A percentile compares a stretch with the other conserved stretches of the same genome.
These are phyloP conservation scores for Argentina silus DNA, from an alignment of 2,797 vertebrate species.

Conservation along the genomic window DNA sequence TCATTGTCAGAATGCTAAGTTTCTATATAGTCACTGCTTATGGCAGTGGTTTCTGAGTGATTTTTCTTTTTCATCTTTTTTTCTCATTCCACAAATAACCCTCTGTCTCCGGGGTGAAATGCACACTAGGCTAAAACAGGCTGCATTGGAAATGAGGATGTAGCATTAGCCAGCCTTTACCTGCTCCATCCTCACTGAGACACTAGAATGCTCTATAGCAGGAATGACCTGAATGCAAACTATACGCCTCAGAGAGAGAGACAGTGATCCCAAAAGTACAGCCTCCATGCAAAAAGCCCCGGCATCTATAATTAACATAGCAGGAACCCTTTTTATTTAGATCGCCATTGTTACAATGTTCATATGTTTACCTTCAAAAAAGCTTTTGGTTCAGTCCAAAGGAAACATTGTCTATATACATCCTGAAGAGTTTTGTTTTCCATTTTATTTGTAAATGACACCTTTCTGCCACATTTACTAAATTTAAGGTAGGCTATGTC, in stretches of 20 bases:
- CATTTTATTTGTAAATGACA: background rate
- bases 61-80: background rate
- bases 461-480: background rate
- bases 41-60: background rate
- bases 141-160: slow-evolving; percentile 14
- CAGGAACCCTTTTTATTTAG: slow-evolving; percentile 24
- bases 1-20: background rate
- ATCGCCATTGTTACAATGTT: no score
- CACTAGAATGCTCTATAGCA: background rate
- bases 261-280: slow-evolving; percentile 25
- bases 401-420: no score
- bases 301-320: slow-evolving; percentile 61
- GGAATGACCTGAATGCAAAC: slow-evolving; percentile 2
- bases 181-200: background rate
- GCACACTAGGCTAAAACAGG: background rate
- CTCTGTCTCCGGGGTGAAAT: slow-evolving; percentile 5
- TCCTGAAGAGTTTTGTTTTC: background rate
- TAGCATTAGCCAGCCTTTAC: background rate
- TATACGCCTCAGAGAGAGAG: slow-evolving; percentile 4
- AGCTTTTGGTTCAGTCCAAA: background rate
- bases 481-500: no score
- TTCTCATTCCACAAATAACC: background rate
- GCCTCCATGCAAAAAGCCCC: slow-evolving; percentile 32
- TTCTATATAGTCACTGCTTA: background rate
- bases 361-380: no score